Base-by-base conservation (phyloP, 2,797 vertebrate genomes). In the Catostomus latipinnis region DNA sequence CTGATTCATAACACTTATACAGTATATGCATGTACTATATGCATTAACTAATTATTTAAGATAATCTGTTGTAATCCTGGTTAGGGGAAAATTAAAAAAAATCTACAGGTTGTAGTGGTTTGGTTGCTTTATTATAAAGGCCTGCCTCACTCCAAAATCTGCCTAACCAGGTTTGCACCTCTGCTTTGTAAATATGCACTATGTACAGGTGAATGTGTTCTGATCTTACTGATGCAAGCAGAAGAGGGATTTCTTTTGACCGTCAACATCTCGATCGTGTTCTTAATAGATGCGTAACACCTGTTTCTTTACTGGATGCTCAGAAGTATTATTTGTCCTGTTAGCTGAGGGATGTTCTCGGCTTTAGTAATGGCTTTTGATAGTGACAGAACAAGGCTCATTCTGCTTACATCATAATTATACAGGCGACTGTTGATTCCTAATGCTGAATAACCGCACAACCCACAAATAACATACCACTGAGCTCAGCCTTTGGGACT, bases 341-440 rank as follows among this genome's bases (percentile, higher is more conserved):
- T 66, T 70, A n/a, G 72, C 18, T 74, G 8, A 11, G 56, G 43
- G 43, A 57, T 50, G 65, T 52, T 69, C 65, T 18, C 6, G 14
- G 52, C 50, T 77, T 62, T 62, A 73, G 70, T 78, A 63, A 60
- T 68, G 72, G 61, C 72, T 60, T 71, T 71, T 67, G 65, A 54
- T 10, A 16, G 16, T 81, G 76, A 52, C 74, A 70, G 67, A 74
- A 68, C 71, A 78, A 3, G 9, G 58, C 22, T 56, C 56, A 54
- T 71, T 62, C 13, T 11, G 45, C 8, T 4, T 63, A 49, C 52
- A 6, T 60, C 61, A 57, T 84, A 83, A 84, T 80, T 80, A 78
- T 43, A 81, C 52, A 65, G 66, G 50, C 45, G 45, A 34, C 43
- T 76, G 66, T 78, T 74, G 58, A 53, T 49, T 69, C 8, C 45